phyloP scores from a whole-genome alignment of 2,797 vertebrate species.

The Ficedula albicollis region DNA sequence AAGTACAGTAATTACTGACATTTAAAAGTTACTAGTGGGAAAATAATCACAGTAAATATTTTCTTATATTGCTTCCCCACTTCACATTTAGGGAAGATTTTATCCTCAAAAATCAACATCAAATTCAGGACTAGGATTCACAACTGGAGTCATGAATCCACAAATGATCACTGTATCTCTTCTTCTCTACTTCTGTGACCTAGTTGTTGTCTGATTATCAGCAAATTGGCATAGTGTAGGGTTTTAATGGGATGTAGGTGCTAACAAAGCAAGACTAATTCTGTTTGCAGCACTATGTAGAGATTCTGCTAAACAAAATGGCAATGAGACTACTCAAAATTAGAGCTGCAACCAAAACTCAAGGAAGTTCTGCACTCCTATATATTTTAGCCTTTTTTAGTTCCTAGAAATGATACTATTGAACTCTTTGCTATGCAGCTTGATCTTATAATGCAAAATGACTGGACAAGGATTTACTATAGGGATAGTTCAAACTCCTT shows the following conservation, averaged over 20 bases:
- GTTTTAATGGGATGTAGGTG: rapidly evolving
- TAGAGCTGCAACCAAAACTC: not conserved
- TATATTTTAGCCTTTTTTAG: not conserved
- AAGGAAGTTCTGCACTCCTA: not conserved
- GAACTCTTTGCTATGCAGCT: not conserved
- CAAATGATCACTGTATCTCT: not conserved
- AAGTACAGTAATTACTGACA: not conserved
- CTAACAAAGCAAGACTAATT: not conserved
- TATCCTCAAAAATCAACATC: not conserved
- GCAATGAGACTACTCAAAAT: not conserved
- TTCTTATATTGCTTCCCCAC: not conserved
- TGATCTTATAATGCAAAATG: not conserved
- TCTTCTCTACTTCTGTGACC: not conserved
- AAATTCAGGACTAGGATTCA: not conserved
- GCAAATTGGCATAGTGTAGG: rapidly evolving
- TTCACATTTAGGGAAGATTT: not conserved
- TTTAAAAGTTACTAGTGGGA: not conserved
- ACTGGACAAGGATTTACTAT: not conserved
- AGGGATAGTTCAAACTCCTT: not conserved
- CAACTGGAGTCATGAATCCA: not conserved
- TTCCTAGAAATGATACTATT: not conserved
- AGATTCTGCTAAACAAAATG: not conserved
- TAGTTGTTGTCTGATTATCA: not conserved
- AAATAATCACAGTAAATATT: not conserved
- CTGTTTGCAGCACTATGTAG: not conserved